Base-by-base conservation (phyloP, 2,888 invertebrate genomes). In the Ectemnius cavifrons region DNA sequence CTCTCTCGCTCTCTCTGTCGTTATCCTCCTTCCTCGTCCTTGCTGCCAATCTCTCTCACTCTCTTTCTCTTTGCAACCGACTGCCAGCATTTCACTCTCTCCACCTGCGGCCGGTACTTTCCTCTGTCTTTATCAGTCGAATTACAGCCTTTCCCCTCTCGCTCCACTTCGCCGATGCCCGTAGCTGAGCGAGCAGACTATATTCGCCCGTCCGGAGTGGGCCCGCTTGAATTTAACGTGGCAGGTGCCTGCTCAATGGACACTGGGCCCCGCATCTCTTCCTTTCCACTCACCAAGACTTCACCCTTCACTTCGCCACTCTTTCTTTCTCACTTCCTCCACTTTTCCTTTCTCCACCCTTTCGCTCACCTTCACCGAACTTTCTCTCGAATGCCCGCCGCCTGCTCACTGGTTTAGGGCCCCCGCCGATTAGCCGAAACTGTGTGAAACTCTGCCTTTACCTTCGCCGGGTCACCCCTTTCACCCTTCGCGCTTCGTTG, bases 201-300 rank as follows among this genome's bases (percentile, higher is more conserved):
- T 52, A 52, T 52, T 52, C 52, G 57, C 52, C 65, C 71, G 68
- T 67, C 75, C 70, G 71, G 71, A 66, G 47, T 70, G 71, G 76
- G 45, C 74, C 78, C 72, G 82, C 63, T 71, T 70, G 81, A 85
- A 85, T 85, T 84, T 78, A 84, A 84, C 81, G 77, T 82, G 84
- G 84, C 85, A 85, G 85, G 84, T 85, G 84, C 81, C 82, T 81
- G 80, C 84, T 84, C 82, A 85, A 85, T 84, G 83, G 77, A 82
- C 81, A 78, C 68, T 72, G 71, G 78, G 63, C 71, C 63, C 68
- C 71, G 61, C 67, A 68, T 71, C 71, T 66, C 58, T 59, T 56
- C 67, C 23, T 27, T 58, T 14, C 62, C 57, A 67, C 37, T 59
- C 37, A 37, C 60, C 61, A 62, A 62, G 47, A 67, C 56, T 8